Evolutionary conservation across 2,113 vertebrate species (phyloP).

Genomic region (Otocyon megalotis): DNA sequence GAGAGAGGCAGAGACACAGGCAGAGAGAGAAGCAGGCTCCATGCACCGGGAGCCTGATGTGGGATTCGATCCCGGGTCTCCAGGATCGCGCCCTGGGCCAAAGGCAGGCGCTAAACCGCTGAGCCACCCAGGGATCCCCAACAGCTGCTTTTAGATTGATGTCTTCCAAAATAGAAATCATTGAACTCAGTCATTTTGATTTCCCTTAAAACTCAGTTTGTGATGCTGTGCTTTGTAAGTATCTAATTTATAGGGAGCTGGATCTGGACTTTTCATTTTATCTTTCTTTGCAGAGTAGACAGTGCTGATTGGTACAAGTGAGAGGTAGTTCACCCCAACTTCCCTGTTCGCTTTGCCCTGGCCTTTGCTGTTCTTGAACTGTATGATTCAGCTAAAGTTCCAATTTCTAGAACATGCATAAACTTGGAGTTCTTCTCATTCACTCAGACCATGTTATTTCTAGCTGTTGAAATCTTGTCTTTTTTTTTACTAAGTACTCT

Average conservation of each 20-base stretch:
- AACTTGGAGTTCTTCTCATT: not conserved
- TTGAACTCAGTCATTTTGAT: not conserved
- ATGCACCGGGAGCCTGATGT: too few relatives aligned
- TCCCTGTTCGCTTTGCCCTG: not conserved
- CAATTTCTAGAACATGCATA: not conserved
- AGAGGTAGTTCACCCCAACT: not conserved
- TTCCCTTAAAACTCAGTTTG: not conserved
- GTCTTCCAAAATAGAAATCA: constrained; percentile 43
- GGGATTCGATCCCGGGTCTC: too few relatives aligned
- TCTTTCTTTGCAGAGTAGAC: not conserved
- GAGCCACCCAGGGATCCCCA: too few relatives aligned
- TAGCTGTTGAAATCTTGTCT: not conserved
- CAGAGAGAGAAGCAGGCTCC: too few relatives aligned
- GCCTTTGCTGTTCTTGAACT: not conserved
- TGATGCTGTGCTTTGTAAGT: not conserved
- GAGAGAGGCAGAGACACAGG: too few relatives aligned
- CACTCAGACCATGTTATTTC: not conserved
- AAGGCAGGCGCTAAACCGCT: too few relatives aligned
- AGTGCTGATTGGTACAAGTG: not conserved
- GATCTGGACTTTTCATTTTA: not conserved
- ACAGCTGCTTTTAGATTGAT: constrained; percentile 12
- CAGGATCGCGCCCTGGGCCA: too few relatives aligned
- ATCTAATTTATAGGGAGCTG: not conserved
- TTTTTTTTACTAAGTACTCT: not conserved
- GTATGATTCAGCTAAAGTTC: not conserved